Percentiles rank a stretch among this genome's conserved stretches.
phyloP scores from a whole-genome alignment of 2,113 vertebrate genomes.

The Excalfactoria chinensis region DNA sequence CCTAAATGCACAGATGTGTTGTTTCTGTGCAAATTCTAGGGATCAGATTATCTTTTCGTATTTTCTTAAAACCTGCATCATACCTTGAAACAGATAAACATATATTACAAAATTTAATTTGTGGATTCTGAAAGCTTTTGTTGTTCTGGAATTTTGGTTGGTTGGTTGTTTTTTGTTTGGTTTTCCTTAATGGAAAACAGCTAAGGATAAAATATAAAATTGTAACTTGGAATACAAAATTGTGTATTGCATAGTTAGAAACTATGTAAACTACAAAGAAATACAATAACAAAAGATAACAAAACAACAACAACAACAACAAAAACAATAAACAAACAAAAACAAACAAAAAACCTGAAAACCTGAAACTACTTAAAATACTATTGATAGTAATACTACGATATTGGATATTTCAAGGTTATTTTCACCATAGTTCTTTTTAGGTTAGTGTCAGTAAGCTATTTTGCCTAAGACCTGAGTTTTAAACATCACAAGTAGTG shows the following conservation, averaged over 20 bases:
- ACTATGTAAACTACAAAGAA: neutral
- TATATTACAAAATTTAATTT: neutral
- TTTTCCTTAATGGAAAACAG: neutral
- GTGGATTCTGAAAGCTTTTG: neutral
- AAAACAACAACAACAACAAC: neutral
- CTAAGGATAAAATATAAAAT: neutral
- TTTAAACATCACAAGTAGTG: neutral
- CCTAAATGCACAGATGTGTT: slow-evolving; percentile 34
- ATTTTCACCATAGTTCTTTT: neutral
- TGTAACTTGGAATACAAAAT: neutral
- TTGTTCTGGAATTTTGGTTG: neutral
- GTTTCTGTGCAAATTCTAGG: slow-evolving; percentile 21
- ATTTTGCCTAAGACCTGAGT: slow-evolving; percentile 24
- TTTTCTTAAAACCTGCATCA: neutral
- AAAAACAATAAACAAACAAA: too few species aligned
- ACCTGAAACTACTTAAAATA: neutral
- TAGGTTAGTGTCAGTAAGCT: slow-evolving; percentile 8
- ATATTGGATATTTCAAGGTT: neutral
- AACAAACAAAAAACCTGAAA: neutral
- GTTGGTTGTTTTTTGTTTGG: too few species aligned
- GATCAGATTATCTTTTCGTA: neutral
- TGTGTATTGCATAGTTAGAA: neutral
- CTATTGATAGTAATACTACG: neutral
- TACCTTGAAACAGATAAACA: neutral
- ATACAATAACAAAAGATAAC: neutral